A percentile compares a stretch with the other conserved stretches of the same genome.
Evolutionary conservation across 1,140 invertebrate genomes (phyloP).

Genomic region (Neodiprion virginianus): DNA sequence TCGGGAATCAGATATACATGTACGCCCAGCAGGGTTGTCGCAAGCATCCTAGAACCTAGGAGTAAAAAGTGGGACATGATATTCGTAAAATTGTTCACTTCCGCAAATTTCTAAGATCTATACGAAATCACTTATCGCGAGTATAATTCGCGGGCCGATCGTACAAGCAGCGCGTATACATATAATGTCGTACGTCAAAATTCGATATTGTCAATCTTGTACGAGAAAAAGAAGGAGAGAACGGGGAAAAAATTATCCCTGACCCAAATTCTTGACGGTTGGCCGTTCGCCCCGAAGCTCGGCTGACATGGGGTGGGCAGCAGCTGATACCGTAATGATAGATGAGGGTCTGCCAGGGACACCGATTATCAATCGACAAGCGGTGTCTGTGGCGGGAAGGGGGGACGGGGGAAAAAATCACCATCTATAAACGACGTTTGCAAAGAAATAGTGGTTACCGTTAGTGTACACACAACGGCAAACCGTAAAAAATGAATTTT

Average conservation of each 20-base stretch:
- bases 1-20: too few relatives aligned
- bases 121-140: too few relatives aligned
- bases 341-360: conserved; percentile 34
- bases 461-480: too few relatives aligned
- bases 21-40: too few relatives aligned
- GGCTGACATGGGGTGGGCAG: neutral
- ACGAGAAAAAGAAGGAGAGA: neutral
- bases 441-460: neutral
- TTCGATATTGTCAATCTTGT: conserved; percentile 2
- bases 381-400: conserved; percentile 5
- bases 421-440: conserved; percentile 27
- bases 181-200: neutral
- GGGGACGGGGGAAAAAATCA: conserved; percentile 26
- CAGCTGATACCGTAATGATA: conserved; percentile 35
- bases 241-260: neutral
- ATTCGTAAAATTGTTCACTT: too few relatives aligned
- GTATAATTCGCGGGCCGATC: too few relatives aligned
- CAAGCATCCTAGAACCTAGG: too few relatives aligned
- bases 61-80: too few relatives aligned
- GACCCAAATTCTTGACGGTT: neutral
- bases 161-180: too few relatives aligned
- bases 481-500: too few relatives aligned
- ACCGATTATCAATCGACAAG: conserved; percentile 32
- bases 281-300: neutral
- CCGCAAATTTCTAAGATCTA: too few relatives aligned